Evolutionary conservation across 2,888 invertebrate genomes (phyloP).

Genomic region (Trichacis sp.): DNA sequence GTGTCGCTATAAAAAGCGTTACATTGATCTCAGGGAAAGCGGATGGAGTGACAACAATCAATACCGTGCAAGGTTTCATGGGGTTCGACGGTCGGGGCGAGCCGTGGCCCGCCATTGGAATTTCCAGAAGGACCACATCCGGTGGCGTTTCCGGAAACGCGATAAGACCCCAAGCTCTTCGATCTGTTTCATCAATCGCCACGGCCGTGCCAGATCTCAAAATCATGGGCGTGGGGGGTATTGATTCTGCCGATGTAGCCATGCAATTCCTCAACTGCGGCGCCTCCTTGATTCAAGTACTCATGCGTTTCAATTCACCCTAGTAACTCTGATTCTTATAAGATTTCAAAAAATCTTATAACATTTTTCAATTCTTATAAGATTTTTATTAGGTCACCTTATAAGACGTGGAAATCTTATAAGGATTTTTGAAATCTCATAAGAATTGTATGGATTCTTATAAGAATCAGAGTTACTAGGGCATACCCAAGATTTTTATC

Average conservation of each 20-base stretch:
- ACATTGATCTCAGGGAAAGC: conserved; percentile 78
- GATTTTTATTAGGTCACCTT: too few species aligned
- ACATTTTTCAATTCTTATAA: background rate
- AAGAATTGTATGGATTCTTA: too few species aligned
- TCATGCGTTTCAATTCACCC: too few species aligned
- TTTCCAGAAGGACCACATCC: background rate
- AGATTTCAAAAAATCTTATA: background rate
- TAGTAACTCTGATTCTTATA: too few species aligned
- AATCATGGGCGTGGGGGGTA: conserved; percentile 95
- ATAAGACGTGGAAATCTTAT: too few species aligned
- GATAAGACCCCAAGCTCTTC: conserved; percentile 92
- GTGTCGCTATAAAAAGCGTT: too few species aligned
- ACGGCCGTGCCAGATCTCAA: conserved; percentile 88
- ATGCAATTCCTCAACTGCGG: conserved; percentile 96
- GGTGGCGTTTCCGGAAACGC: conserved; percentile 90
- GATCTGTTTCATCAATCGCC: conserved; percentile 91
- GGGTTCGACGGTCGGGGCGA: conserved; percentile 81
- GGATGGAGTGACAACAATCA: conserved; percentile 96
- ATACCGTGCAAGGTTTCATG: conserved; percentile 97
- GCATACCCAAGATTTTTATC: too few species aligned
- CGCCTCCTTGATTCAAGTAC: conserved; percentile 89
- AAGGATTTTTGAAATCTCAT: too few species aligned
- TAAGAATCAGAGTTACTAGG: too few species aligned
- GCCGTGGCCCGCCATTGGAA: conserved; percentile 94
- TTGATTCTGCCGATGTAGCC: conserved; percentile 95